Conservation (phyloP, 92 coral and sea anemone species). For the Muricea muricata region DNA sequence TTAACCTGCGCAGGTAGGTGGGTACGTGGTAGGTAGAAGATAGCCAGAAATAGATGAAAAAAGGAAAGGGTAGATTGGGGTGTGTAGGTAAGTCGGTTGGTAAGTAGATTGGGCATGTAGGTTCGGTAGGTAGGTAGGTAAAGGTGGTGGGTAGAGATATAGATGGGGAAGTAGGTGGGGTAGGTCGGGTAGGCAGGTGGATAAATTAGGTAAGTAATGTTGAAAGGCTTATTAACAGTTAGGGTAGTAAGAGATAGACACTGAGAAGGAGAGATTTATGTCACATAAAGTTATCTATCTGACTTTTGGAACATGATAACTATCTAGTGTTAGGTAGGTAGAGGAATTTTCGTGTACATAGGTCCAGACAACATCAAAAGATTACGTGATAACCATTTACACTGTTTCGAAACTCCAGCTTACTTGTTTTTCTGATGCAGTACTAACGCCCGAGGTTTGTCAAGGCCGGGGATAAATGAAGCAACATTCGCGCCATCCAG, state of each 20-base stretch:
- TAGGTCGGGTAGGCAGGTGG: not conserved
- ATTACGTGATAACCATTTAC: not conserved
- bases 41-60: not conserved
- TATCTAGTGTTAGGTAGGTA: no score
- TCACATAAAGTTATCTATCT: no score
- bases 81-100: no score
- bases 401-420: not conserved
- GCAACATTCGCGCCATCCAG: slow-evolving; percentile 72
- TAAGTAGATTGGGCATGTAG: not conserved
- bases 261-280: no score
- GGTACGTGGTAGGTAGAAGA: not conserved
- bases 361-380: not conserved
- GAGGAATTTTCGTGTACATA: no score
- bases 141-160: no score
- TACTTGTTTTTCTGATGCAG: slow-evolving; percentile 75
- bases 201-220: no score
- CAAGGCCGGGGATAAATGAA: slow-evolving; percentile 55
- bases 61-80: not conserved
- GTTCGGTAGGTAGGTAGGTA: not conserved
- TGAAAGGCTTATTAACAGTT: no score
- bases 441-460: slow-evolving; percentile 86
- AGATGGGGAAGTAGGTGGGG: no score
- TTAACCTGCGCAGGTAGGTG: not conserved
- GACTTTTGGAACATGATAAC: no score
- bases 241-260: no score